Evolutionary conservation across 2,888 invertebrate genomes (phyloP).

Genomic region (Nyleta sp.): DNA sequence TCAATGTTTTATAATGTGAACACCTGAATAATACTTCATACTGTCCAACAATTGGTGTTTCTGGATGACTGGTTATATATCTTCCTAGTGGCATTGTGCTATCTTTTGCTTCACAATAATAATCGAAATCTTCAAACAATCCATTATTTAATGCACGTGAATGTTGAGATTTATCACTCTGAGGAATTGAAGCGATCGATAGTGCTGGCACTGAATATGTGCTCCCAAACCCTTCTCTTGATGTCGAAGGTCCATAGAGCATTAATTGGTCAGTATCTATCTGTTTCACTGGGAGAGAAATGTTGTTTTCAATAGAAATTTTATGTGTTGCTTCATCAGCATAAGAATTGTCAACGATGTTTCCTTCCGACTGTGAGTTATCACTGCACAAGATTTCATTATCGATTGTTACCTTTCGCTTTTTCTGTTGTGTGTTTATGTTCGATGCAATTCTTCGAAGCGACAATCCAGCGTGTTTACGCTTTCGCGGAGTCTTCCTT

Average conservation of each 20-base stretch:
- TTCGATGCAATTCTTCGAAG: not conserved
- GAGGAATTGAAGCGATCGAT: not conserved
- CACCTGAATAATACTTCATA: not conserved
- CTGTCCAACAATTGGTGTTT: not conserved
- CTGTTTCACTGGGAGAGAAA: too few species aligned
- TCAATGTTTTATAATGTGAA: not conserved
- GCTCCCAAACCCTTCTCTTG: too few species aligned
- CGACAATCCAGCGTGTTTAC: not conserved
- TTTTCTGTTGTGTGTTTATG: too few species aligned
- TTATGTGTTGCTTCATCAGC: too few species aligned
- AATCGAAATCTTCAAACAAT: not conserved
- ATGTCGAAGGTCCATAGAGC: not conserved
- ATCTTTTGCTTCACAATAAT: not conserved
- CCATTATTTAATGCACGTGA: slow-evolving; percentile 8
- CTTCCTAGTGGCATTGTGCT: too few species aligned
- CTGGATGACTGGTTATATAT: not conserved
- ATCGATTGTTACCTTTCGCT: not conserved
- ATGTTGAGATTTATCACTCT: slow-evolving; percentile 11
- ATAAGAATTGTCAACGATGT: too few species aligned
- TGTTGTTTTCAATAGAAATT: too few species aligned
- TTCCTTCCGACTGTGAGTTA: too few species aligned
- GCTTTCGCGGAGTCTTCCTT: not conserved
- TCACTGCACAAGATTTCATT: not conserved
- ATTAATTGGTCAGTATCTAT: not conserved
- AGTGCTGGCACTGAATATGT: too few species aligned